Percentiles rank a stretch among this genome's conserved stretches.
Conservation (phyloP, 2,113 vertebrate species). For the Elanus axillaris region DNA sequence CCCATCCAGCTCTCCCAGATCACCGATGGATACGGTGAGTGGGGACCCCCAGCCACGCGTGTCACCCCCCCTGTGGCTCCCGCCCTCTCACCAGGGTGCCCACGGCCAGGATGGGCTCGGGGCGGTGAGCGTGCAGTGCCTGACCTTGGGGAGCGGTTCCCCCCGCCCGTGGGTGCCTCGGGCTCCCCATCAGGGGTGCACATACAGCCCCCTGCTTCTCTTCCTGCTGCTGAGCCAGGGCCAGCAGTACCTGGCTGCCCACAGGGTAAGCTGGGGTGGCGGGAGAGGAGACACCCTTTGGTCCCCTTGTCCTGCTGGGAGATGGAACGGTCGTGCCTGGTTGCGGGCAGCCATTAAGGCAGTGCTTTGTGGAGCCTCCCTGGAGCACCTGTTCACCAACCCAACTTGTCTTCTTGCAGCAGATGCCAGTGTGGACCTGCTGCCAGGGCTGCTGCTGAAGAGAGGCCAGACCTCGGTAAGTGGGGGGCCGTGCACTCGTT, state of each 20-base stretch:
- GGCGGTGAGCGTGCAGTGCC: accelerated
- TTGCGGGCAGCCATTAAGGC: neutral
- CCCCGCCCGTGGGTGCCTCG: accelerated
- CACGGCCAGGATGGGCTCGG: neutral
- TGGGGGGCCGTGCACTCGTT: neutral
- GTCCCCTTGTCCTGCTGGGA: neutral
- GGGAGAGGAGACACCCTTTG: neutral
- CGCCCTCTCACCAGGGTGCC: accelerated
- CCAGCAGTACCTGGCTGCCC: neutral
- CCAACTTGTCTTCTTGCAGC: constrained; percentile 40
- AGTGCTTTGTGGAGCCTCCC: neutral
- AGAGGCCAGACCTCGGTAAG: constrained; percentile 79
- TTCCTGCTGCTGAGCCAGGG: neutral
- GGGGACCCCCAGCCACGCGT: neutral
- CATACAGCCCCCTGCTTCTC: too few species aligned
- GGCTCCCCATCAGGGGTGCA: neutral
- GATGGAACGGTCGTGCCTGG: neutral
- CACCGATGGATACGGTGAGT: constrained; percentile 81
- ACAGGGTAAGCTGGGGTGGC: neutral
- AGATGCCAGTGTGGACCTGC: constrained; percentile 50
- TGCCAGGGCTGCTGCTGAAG: constrained; percentile 74
- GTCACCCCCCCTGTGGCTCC: neutral
- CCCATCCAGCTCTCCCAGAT: constrained; percentile 96
- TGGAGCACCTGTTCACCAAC: neutral
- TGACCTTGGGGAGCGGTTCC: neutral